Evolutionary conservation across 1,140 invertebrate genomes (phyloP).

Genomic region (Doryteuthis pealeii): DNA sequence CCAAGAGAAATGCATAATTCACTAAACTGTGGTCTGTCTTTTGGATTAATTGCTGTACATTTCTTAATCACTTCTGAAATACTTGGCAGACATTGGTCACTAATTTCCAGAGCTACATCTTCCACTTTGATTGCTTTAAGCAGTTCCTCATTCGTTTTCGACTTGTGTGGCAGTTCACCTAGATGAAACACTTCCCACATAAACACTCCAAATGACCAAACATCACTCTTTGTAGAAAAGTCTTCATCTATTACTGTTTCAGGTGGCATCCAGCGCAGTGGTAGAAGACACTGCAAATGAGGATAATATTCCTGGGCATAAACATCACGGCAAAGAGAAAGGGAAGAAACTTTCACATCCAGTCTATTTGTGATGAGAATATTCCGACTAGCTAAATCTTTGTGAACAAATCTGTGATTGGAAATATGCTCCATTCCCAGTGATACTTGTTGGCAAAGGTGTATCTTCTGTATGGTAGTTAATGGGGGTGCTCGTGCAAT

Average conservation of each 20-base stretch:
- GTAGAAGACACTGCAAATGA: conserved; percentile 65
- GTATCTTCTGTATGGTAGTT: conserved; percentile 71
- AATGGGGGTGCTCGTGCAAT: conserved; percentile 62
- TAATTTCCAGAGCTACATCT: conserved; percentile 37
- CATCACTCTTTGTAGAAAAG: conserved; percentile 61
- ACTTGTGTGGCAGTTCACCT: conserved; percentile 52
- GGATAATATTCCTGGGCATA: conserved; percentile 78
- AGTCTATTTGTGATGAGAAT: conserved; percentile 83
- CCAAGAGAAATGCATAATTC: conserved; percentile 43
- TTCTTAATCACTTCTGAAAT: conserved; percentile 66
- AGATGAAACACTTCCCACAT: conserved; percentile 57
- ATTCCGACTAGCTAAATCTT: conserved; percentile 91
- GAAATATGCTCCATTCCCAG: conserved; percentile 82
- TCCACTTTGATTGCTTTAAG: conserved; percentile 64
- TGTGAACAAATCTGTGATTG: conserved; percentile 75
- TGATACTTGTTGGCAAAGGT: conserved; percentile 72
- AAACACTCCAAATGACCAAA: conserved; percentile 58
- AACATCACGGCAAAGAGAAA: conserved; percentile 79
- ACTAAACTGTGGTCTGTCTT: conserved; percentile 66
- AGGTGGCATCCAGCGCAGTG: conserved; percentile 82
- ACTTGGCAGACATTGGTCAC: conserved; percentile 60
- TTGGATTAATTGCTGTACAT: conserved; percentile 69
- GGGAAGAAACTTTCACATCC: conserved; percentile 80
- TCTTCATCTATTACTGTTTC: conserved; percentile 82
- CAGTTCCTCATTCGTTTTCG: conserved; percentile 61